Evolutionary conservation across 2,888 invertebrate genomes (phyloP).

Genomic region (Pseudanteris insignis): DNA sequence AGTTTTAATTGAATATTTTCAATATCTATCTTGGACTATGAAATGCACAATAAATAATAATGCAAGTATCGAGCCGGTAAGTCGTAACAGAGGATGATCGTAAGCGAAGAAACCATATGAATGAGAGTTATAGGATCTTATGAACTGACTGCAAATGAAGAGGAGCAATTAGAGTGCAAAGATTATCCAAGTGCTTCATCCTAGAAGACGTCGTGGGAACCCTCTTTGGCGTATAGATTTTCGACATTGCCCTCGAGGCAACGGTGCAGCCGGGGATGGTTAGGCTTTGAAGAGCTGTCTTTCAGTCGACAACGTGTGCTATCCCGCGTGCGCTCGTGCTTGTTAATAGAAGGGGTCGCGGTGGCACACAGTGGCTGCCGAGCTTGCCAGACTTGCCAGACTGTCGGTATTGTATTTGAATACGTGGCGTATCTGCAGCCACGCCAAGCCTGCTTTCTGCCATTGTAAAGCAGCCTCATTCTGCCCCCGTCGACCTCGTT

Average conservation of each 20-base stretch:
- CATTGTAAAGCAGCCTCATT: slow-evolving; percentile 42
- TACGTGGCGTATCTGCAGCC: slow-evolving; percentile 62
- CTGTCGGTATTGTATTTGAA: slow-evolving; percentile 62
- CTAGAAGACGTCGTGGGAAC: slow-evolving; percentile 45
- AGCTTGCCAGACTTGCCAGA: slow-evolving; percentile 53
- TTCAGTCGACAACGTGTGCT: slow-evolving; percentile 46
- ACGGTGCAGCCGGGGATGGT: slow-evolving; percentile 43
- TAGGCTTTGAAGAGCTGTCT: slow-evolving; percentile 48
- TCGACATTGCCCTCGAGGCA: slow-evolving; percentile 45
- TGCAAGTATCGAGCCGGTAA: too few relatives aligned
- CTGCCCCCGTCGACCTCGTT: slow-evolving; percentile 42
- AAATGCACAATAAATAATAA: too few relatives aligned
- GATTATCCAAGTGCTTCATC: slow-evolving; percentile 58
- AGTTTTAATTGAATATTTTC: too few relatives aligned
- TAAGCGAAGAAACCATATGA: slow-evolving; percentile 2
- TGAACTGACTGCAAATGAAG: slow-evolving; percentile 26
- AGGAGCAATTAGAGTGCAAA: slow-evolving; percentile 58
- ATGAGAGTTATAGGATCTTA: slow-evolving; percentile 31
- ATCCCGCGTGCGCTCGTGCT: slow-evolving; percentile 56
- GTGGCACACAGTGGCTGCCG: slow-evolving; percentile 31
- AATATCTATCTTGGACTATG: too few relatives aligned
- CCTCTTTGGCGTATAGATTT: slow-evolving; percentile 42
- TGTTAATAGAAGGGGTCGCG: slow-evolving; percentile 61
- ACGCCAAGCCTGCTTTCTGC: slow-evolving; percentile 38
- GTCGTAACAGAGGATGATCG: too few relatives aligned